Evolutionary conservation across 2,113 vertebrate genomes (phyloP).

Genomic region (Solenodon paradoxus): DNA sequence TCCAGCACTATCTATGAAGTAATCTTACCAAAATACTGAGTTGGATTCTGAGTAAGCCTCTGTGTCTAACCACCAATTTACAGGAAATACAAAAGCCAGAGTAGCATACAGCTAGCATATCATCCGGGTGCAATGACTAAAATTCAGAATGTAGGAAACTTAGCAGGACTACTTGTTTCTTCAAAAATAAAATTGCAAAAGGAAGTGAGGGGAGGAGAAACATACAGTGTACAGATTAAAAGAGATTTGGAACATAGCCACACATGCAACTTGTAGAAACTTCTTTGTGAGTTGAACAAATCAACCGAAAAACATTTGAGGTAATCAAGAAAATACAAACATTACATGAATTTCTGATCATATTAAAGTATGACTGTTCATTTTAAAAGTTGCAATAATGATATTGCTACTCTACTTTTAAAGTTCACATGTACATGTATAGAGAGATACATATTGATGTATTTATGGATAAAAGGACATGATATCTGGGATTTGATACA

Average conservation of each 20-base stretch:
- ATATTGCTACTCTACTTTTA: neutral
- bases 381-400: neutral
- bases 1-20: neutral
- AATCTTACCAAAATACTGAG: neutral
- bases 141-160: neutral
- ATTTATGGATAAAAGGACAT: neutral
- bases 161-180: neutral
- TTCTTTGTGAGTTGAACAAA: neutral
- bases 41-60: neutral
- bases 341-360: neutral
- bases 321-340: neutral
- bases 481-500: neutral
- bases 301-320: neutral
- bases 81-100: neutral
- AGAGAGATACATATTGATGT: neutral
- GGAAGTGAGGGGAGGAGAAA: neutral
- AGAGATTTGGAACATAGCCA: neutral
- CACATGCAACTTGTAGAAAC: neutral
- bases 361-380: neutral
- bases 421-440: neutral
- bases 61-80: neutral
- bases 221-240: neutral
- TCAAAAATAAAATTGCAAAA: neutral
- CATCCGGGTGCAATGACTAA: neutral
- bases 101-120: neutral